Percentiles rank a stretch among this genome's conserved stretches.
These are phyloP conservation scores for Tethya wilhelma DNA, from an alignment of 37 sponge, comb jelly and placozoan species.

Conservation along the genomic window DNA sequence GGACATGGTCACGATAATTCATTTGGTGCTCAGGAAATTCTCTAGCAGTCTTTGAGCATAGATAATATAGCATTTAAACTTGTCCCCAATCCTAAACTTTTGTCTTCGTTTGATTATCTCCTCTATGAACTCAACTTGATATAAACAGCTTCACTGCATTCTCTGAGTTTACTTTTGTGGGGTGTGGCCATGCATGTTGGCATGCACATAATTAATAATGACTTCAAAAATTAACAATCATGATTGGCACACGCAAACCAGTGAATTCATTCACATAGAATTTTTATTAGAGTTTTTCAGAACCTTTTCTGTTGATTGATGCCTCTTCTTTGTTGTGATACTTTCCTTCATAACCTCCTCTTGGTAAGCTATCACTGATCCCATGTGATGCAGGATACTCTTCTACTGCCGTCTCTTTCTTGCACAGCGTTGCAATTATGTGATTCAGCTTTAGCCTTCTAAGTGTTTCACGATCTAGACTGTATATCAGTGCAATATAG, in stretches of 20 bases:
- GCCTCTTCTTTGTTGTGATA: background rate
- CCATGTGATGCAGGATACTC: conserved; percentile 21
- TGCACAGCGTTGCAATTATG: background rate
- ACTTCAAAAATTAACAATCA: too few relatives aligned
- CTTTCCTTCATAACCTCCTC: background rate
- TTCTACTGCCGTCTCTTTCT: background rate
- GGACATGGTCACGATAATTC: too few relatives aligned
- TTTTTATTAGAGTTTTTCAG: too few relatives aligned
- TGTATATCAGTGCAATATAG: conserved; percentile 38
- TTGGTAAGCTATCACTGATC: conserved; percentile 19
- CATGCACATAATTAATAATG: too few relatives aligned
- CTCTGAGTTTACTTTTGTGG: background rate
- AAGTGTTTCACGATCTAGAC: conserved; percentile 50
- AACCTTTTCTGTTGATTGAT: background rate
- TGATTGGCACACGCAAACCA: too few relatives aligned
- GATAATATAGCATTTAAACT: too few relatives aligned
- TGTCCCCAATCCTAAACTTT: too few relatives aligned
- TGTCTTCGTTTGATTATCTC: background rate
- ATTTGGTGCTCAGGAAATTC: too few relatives aligned
- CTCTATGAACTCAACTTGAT: background rate
- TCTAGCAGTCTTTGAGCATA: too few relatives aligned
- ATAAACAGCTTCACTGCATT: background rate
- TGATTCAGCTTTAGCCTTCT: conserved; percentile 5
- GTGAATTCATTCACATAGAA: too few relatives aligned
- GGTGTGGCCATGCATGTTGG: background rate